phyloP scores from a whole-genome alignment of 2,797 vertebrate genomes.

The Vespertilio murinus region DNA sequence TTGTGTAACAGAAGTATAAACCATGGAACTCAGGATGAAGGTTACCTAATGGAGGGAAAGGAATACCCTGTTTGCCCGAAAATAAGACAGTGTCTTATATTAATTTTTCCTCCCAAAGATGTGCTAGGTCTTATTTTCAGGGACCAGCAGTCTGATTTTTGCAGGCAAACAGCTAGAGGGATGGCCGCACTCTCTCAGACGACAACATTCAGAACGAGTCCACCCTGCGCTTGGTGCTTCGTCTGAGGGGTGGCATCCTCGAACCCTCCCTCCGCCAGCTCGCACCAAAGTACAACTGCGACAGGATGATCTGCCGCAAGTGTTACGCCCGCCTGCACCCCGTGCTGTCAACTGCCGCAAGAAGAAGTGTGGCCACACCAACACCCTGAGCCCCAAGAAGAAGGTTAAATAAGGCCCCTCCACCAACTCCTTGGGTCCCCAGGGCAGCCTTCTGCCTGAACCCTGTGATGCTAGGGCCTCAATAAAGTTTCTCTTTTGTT shows the following conservation, averaged over 20 bases:
- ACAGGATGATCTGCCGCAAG: conserved; percentile 99
- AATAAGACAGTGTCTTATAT: too few relatives aligned
- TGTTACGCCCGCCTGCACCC: conserved; percentile 96
- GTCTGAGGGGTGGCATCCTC: conserved; percentile 96
- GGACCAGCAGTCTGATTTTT: too few relatives aligned
- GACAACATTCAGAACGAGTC: too few relatives aligned
- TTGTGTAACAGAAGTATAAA: background rate
- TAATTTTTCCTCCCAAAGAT: too few relatives aligned
- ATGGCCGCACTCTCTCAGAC: too few relatives aligned
- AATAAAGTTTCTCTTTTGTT: conserved; percentile 76
- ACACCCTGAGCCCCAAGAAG: conserved; percentile 98
- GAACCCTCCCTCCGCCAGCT: conserved; percentile 96
- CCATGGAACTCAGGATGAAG: background rate
- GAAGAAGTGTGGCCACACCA: conserved; percentile 99
- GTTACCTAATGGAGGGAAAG: background rate
- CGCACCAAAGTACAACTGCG: conserved; percentile 98
- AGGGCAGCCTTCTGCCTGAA: background rate
- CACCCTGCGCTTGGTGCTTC: conserved; percentile 95
- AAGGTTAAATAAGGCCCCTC: conserved; percentile 93
- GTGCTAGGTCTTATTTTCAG: too few relatives aligned
- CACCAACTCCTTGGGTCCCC: rapidly evolving
- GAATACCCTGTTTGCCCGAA: too few relatives aligned
- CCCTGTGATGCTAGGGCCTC: background rate
- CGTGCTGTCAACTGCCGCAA: conserved; percentile 97
- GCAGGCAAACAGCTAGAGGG: too few relatives aligned